A percentile compares a stretch with the other conserved stretches of the same genome.
phyloP scores from a whole-genome alignment of 2,888 invertebrate species.

The Salticus scenicus region DNA sequence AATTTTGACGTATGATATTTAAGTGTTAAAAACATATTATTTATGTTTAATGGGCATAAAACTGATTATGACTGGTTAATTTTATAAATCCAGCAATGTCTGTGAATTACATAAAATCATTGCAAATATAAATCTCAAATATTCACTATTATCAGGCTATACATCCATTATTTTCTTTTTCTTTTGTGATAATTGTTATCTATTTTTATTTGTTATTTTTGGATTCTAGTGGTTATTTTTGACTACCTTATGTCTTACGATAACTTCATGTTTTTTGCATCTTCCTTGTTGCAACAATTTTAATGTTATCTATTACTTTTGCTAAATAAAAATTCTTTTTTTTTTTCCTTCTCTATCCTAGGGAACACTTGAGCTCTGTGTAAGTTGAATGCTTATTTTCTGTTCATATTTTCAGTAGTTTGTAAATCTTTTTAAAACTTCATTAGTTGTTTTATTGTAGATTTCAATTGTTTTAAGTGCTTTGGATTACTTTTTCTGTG shows the following conservation, averaged over 20 bases:
- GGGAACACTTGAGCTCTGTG: slow-evolving; percentile 95
- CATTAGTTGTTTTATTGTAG: not conserved
- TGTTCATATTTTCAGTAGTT: slow-evolving; percentile 1
- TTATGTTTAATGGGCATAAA: too few relatives aligned
- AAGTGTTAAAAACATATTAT: too few relatives aligned
- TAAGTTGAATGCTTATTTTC: slow-evolving; percentile 80
- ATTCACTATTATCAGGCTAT: too few relatives aligned
- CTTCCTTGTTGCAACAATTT: not conserved
- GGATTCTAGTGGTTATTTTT: slow-evolving; percentile 1
- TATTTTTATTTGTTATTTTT: slow-evolving; percentile 20
- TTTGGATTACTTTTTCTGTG: too few relatives aligned
- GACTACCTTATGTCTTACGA: not conserved
- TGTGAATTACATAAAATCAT: too few relatives aligned
- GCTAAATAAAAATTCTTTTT: slow-evolving; percentile 10
- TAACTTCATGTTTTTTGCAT: not conserved
- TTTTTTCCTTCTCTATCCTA: slow-evolving; percentile 74
- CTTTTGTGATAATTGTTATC: too few relatives aligned
- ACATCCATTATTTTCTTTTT: too few relatives aligned
- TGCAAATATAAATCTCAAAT: too few relatives aligned
- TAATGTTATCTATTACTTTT: not conserved
- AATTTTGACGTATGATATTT: too few relatives aligned
- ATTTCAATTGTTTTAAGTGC: too few relatives aligned
- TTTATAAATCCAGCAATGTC: too few relatives aligned
- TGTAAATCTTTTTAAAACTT: not conserved
- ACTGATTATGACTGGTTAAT: too few relatives aligned